Base-by-base conservation (phyloP, 2,797 vertebrate genomes). In the Eulemur albifrons region DNA sequence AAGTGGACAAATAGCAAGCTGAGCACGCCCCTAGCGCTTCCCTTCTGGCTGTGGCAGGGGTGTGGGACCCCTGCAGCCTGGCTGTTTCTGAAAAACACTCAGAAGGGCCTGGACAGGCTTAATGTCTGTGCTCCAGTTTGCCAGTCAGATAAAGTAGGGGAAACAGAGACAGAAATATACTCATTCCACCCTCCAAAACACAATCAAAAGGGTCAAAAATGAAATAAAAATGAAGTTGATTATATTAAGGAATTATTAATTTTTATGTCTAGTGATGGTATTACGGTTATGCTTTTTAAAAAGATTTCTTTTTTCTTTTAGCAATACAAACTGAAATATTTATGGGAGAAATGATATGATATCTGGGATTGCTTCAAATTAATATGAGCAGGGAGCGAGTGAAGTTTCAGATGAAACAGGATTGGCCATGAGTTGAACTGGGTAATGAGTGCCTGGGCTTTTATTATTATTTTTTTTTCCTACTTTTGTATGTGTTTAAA, bases 261-360 rank as follows among this genome's bases (percentile, higher is more conserved):
- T 76, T 79, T 48, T 85, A 67, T 61, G 40, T 45, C 11, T 81
- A 92, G 75, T 54, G 45, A 52, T 43, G 14, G 25, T 54, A 67
- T 30, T 1, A 6, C 5, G 3, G 32, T 54, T 45, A 52, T 30
- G n/a, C 1, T 32, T 76, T 40, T 77, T 21, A n/a, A 73, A 93
- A 93, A 57, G 20, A 65, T 54, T 93, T 63, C n/a, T 83, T 87
- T 76, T 86, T 82, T 63, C 40, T 88, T 70, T 80, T 88, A 65
- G 52, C 7, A 86, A n/a, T 48, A 35, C 10, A 85, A 61, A 43
- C 43, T 88, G 61, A 86, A 95, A 82, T 89, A 48, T 52, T 38
- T 40, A 12, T 76, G n/a, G 40, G n/a, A 52, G 13, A 86, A 95
- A 67, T 21, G 11, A 7, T 21, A 80, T 5, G 30, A 30, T 43